Conservation (phyloP, 2,113 vertebrate genomes). For the Trogon surrucura region DNA sequence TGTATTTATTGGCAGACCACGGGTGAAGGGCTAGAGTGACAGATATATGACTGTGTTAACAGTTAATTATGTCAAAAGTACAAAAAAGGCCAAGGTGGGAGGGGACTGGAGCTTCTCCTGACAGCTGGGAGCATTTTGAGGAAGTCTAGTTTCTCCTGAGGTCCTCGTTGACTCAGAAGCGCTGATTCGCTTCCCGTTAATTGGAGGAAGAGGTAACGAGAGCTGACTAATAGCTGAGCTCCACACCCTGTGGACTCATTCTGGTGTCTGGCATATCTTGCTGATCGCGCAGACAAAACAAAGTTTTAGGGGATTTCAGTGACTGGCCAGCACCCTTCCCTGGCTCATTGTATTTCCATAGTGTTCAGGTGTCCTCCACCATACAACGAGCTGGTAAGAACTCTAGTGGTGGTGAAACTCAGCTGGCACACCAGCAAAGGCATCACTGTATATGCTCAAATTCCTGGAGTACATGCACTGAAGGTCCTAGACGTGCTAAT, state of each 20-base stretch:
- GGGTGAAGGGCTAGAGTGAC: neutral
- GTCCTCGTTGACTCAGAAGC: neutral
- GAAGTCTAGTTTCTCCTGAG: constrained; percentile 12
- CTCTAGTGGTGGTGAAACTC: neutral
- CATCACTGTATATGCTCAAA: neutral
- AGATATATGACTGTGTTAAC: neutral
- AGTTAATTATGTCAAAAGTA: neutral
- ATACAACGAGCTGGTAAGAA: neutral
- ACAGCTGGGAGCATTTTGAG: constrained; percentile 18
- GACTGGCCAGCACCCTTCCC: neutral
- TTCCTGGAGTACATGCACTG: constrained; percentile 1
- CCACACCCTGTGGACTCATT: neutral
- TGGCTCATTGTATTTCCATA: neutral
- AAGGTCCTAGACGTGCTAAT: neutral
- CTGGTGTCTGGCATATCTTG: neutral
- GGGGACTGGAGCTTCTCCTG: neutral
- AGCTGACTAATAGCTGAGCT: neutral
- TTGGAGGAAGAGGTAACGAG: constrained; percentile 16
- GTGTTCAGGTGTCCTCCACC: neutral
- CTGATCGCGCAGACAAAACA: constrained; percentile 21
- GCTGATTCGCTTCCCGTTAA: neutral
- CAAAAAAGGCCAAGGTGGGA: neutral
- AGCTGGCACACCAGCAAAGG: neutral
- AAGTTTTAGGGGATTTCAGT: neutral
- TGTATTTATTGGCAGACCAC: neutral